Evolutionary conservation across 2,888 invertebrate genomes (phyloP).

Genomic region (Mimachlamys varia): DNA sequence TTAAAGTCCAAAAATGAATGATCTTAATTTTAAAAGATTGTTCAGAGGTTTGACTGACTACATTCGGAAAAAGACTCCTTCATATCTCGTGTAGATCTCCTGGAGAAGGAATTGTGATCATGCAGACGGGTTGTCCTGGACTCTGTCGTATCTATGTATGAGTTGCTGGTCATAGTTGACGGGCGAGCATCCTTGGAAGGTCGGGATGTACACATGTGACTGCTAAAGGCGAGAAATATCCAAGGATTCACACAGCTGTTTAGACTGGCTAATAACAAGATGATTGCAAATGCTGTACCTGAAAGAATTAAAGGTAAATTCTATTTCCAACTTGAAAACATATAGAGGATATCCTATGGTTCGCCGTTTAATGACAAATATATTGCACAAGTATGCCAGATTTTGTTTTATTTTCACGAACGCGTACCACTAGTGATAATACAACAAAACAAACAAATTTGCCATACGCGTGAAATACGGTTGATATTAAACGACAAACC

Average conservation of each 20-base stretch:
- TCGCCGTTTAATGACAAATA: no score
- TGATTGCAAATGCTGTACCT: constrained; percentile 67
- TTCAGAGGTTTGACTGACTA: neutral
- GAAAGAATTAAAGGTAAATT: constrained; percentile 44
- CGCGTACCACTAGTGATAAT: no score
- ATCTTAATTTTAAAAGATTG: no score
- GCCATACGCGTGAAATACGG: no score
- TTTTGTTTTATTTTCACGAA: no score
- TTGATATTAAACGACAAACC: no score
- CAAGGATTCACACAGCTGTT: constrained; percentile 87
- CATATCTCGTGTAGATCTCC: neutral
- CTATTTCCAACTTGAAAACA: no score
- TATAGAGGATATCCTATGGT: no score
- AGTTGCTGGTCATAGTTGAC: neutral
- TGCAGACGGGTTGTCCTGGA: neutral
- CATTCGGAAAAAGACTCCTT: neutral
- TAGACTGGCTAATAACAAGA: constrained; percentile 81
- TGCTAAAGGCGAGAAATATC: constrained; percentile 82
- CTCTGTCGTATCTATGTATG: neutral
- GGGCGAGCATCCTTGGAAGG: neutral
- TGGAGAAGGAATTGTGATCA: neutral
- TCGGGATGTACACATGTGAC: constrained; percentile 62
- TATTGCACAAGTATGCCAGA: no score
- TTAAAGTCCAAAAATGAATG: no score
- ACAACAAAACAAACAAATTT: no score